Evolutionary conservation across 2,888 invertebrate species (phyloP).

Genomic region (Limulus polyphemus): DNA sequence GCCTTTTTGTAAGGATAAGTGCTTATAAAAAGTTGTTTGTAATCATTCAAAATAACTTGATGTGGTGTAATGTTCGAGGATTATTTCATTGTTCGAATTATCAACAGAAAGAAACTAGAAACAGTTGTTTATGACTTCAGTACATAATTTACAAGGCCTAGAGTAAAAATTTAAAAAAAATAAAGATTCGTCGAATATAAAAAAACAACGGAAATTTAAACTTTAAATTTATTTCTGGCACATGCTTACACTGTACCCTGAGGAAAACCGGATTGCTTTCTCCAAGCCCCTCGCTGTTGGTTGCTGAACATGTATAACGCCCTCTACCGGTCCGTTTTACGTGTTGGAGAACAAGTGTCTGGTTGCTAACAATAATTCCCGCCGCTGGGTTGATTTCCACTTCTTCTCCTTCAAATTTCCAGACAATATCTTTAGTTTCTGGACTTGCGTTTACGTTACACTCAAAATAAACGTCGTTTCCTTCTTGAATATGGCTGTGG

Average conservation of each 20-base stretch:
- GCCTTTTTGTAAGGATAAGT: no score
- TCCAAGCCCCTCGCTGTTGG: slow-evolving; percentile 78
- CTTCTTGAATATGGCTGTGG: slow-evolving; percentile 9
- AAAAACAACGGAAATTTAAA: no score
- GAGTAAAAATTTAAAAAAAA: no score
- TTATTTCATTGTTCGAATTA: no score
- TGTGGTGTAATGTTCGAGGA: no score
- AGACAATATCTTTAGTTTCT: slow-evolving; percentile 41
- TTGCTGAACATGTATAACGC: slow-evolving; percentile 79
- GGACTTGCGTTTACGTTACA: slow-evolving; percentile 82
- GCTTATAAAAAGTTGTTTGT: no score
- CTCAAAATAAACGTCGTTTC: slow-evolving; percentile 73
- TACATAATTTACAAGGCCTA: no score
- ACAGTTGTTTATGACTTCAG: no score
- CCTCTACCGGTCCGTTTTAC: slow-evolving; percentile 76
- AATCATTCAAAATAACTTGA: no score
- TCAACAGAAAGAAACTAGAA: no score
- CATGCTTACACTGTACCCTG: slow-evolving; percentile 60
- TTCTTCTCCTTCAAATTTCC: slow-evolving; percentile 50
- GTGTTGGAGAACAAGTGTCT: slow-evolving; percentile 73
- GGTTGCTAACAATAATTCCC: slow-evolving; percentile 79
- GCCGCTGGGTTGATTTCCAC: slow-evolving; percentile 68
- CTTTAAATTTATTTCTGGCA: no score
- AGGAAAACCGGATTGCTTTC: slow-evolving; percentile 67
- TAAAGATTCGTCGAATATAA: no score